Base-by-base conservation (phyloP, 2,797 vertebrate species). In the Ctenosaura bakeri region DNA sequence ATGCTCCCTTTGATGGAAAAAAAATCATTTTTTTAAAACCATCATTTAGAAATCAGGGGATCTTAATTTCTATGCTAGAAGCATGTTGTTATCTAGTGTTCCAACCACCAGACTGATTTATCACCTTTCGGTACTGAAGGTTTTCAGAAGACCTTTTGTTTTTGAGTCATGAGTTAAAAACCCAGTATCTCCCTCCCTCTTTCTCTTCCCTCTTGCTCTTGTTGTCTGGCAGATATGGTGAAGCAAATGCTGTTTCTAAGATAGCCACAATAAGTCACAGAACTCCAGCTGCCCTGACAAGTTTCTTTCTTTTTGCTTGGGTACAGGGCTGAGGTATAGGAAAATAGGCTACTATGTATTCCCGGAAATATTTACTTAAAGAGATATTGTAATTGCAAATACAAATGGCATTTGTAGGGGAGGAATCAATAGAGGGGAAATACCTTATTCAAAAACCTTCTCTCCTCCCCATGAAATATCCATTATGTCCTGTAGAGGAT, bases 51-150 rank as follows among this genome's bases (percentile, higher is more conserved):
- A 96, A 94, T 94, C 76, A 95, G 94, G 69, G 80, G 64, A 87
- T 6, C 38, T 92, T 92, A 86, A 91, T 29, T 69, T 69, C 26
- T 69, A 6, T 69, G 29, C 32, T 92, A 79, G 85, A 59, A 90
- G 90, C 46, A 94, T 84, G n/a, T 77, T 69, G 81, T 87, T 89
- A 7, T 92, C 95, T 97, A 85, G 93, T 95, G 73, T 93, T 91
- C 92, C 93, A 95, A 90, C 32, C 89, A 91, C 62, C 35, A 29
- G 81, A 93, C 8, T 89, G 89, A 94, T 95, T 96, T 95, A 94
- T 16, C 92, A 20, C 46, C 82, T 83, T 81, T 46, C 62, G 86
- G 29, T 88, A 71, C 24, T 46, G 87, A 46, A 92, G 59, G 85
- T 71, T 50, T 32, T 92, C 79, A 92, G 56, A 93, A 52, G 77